These are phyloP conservation scores for Danaus melanippus DNA, from an alignment of 1,140 invertebrate species.

Conservation along the genomic window DNA sequence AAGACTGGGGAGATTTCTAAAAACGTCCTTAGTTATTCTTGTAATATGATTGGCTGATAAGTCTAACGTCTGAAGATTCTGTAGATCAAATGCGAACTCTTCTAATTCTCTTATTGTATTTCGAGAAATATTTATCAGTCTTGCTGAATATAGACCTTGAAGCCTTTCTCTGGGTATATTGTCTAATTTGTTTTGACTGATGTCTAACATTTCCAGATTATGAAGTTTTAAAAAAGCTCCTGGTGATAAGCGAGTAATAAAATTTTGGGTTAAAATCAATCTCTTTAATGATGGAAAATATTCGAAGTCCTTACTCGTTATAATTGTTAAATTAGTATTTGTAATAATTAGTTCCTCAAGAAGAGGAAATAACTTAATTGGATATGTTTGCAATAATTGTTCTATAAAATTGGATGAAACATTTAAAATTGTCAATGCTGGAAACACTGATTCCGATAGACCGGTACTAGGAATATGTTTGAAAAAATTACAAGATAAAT, in stretches of 20 bases:
- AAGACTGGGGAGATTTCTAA: constrained; percentile 81
- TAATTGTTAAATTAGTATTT: constrained; percentile 86
- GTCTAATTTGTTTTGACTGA: constrained; percentile 88
- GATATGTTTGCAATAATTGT: constrained; percentile 75
- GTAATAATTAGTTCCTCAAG: constrained; percentile 87
- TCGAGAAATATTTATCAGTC: constrained; percentile 85
- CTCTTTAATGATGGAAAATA: constrained; percentile 86
- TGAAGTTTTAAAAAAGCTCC: constrained; percentile 85
- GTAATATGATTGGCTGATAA: constrained; percentile 88
- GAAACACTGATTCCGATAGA: constrained; percentile 81
- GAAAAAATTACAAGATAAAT: constrained; percentile 87
- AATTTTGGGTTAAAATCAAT: constrained; percentile 82
- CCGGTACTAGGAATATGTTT: constrained; percentile 85
- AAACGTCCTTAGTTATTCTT: constrained; percentile 81
- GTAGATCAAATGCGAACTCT: constrained; percentile 85
- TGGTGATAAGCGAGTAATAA: constrained; percentile 86
- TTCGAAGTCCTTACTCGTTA: constrained; percentile 91
- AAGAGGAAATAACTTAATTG: constrained; percentile 77
- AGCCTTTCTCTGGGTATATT: constrained; percentile 88
- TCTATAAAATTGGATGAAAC: constrained; percentile 85
- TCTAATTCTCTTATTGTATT: constrained; percentile 88
- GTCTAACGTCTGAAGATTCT: constrained; percentile 84
- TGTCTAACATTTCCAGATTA: constrained; percentile 84
- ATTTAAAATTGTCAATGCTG: constrained; percentile 82
- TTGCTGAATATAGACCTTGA: constrained; percentile 81